Percentiles rank a stretch among this genome's conserved stretches.
Conservation (phyloP, 1,140 invertebrate species). For the Drosophila hydei region DNA sequence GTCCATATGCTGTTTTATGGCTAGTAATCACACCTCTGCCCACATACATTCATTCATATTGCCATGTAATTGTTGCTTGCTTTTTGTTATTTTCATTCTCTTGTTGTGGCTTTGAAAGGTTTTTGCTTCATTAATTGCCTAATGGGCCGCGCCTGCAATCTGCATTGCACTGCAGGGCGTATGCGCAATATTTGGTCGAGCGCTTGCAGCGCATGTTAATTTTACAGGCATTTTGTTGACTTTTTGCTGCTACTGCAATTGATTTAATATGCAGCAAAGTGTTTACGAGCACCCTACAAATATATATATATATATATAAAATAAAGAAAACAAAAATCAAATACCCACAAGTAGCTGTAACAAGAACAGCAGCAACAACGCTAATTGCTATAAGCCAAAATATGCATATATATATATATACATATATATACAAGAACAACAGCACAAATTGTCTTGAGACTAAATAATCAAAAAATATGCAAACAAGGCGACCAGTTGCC, state of each 20-base stretch:
- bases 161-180: constrained; percentile 41
- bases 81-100: constrained; percentile 5
- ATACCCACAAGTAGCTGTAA: constrained; percentile 35
- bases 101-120: constrained; percentile 29
- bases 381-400: constrained; percentile 74
- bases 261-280: constrained; percentile 29
- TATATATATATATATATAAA: background rate
- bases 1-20: constrained; percentile 3
- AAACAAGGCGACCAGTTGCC: constrained; percentile 71
- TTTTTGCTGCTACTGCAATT: constrained; percentile 10
- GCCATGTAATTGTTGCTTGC: constrained; percentile 22
- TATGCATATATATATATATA: constrained; percentile 41
- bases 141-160: constrained; percentile 70
- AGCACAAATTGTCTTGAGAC: constrained; percentile 39
- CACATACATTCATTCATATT: constrained; percentile 21
- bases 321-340: background rate
- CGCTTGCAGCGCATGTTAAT: constrained; percentile 11
- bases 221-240: constrained; percentile 12
- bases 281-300: constrained; percentile 37
- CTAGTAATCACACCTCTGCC: constrained; percentile 37
- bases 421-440: constrained; percentile 7
- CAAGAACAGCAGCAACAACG: constrained; percentile 58
- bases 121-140: constrained; percentile 75
- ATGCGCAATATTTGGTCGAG: constrained; percentile 43
- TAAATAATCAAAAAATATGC: constrained; percentile 76